Evolutionary conservation across 2,888 invertebrate species (phyloP), one percentile per base, ranked within the genome.

Genomic region (Cremastinae sp.): DNA sequence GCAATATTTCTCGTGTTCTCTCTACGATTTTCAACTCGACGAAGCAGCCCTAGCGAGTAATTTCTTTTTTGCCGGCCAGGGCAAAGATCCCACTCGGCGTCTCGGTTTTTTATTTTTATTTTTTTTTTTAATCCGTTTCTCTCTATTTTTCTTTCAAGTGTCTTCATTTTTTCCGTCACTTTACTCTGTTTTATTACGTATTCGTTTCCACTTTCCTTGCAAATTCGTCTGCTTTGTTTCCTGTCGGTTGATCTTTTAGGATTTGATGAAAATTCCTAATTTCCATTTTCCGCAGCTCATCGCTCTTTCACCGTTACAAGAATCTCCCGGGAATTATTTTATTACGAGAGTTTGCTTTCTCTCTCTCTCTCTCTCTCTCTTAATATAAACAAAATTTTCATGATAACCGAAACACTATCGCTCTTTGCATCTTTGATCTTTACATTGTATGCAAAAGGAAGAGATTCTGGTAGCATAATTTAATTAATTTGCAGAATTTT

Each of bases 21-120:
- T 80, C 79, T 73, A 75, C 80, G 82, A 83, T 84, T 84, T 84
- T 84, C 82, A 76, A 83, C 84, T 83, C 80, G 80, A 73, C 81
- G 81, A 80, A 83, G 81, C 83, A 81, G 78, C 80, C 82, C 79
- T 69, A 81, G 80, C 79, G 77, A 81, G 80, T 83, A 80, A 83
- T 83, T 83, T 81, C 81, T 79, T 69, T 18, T 64, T 61, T 58
- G 43, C 80, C 78, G 80, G 78, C 79, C 78, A 78, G 81, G 78
- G 74, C 79, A 65, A 77, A 66, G 49, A 62, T 53, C 45, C 41
- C 45, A 43, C 16, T 47, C 49, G 28, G 45, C 20, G n/a, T 53
- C 45, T 41, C 56, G n/a, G 10, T n/a, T 53, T 10, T n/a, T 7
- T 14, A 9, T 14, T 28, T 0, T 35, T 18, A 16, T 16, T 45